These are phyloP conservation scores for Uria lomvia DNA, from an alignment of 2,113 vertebrate genomes.

Conservation along the genomic window DNA sequence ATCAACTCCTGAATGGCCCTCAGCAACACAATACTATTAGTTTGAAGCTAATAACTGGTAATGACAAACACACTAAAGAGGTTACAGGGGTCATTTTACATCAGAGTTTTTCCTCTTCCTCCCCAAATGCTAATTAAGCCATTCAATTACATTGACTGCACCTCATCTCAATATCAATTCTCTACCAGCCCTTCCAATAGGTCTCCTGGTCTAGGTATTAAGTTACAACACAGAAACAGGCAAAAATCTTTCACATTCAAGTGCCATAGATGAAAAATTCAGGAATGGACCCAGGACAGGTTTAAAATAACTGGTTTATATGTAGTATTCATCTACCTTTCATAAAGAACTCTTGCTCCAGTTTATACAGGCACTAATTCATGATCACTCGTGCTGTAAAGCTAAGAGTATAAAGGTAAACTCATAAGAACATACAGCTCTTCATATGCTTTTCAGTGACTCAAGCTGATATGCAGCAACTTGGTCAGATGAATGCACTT, in stretches of 20 bases:
- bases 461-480: not conserved
- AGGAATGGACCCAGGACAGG: not conserved
- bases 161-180: not conserved
- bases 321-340: not conserved
- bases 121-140: not conserved
- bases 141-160: not conserved
- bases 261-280: not conserved
- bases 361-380: not conserved
- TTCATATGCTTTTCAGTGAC: not conserved
- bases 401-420: not conserved
- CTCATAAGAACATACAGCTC: not conserved
- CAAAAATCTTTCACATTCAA: not conserved
- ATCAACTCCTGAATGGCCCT: not conserved
- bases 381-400: not conserved
- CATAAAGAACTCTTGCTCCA: not conserved
- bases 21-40: not conserved
- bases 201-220: not conserved
- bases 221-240: not conserved
- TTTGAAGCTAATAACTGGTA: not conserved
- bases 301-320: not conserved
- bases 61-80: not conserved
- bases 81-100: not conserved
- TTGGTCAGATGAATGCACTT: rapidly evolving
- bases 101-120: not conserved
- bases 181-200: not conserved